Conservation (phyloP, 2,113 vertebrate species). For the Scortum barcoo region DNA sequence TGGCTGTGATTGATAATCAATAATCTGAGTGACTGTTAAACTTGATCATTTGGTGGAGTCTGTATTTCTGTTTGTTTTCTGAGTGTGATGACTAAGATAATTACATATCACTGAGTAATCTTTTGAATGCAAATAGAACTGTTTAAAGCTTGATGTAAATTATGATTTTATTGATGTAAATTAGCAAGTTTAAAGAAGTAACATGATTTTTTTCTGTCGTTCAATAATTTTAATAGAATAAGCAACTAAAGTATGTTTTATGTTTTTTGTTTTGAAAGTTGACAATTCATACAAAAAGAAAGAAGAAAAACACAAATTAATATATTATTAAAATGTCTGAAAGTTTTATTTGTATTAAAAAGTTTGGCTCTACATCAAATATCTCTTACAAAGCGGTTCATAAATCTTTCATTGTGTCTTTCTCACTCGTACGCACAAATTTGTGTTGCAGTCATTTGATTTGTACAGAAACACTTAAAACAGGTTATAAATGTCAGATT, state of each 20-base stretch:
- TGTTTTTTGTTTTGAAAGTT: too few species aligned
- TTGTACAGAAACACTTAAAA: not conserved
- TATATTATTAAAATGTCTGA: not conserved
- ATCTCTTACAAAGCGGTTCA: slow-evolving; percentile 6
- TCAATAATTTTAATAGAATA: not conserved
- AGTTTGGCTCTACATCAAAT: slow-evolving; percentile 38
- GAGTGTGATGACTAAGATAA: not conserved
- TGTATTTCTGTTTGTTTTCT: not conserved
- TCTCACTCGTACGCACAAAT: not conserved
- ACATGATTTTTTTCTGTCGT: not conserved
- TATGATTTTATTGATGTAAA: too few species aligned
- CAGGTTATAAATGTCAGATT: not conserved
- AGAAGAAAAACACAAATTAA: not conserved
- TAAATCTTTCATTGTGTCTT: not conserved
- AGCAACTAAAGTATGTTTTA: not conserved
- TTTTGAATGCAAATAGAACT: not conserved
- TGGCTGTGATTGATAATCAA: too few species aligned
- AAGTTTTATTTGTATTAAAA: slow-evolving; percentile 70
- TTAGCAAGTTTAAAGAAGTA: not conserved
- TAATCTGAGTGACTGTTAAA: not conserved
- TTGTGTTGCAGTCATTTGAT: not conserved
- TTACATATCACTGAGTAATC: not conserved
- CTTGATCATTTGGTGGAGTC: not conserved
- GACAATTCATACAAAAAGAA: too few species aligned
- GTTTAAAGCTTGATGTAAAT: not conserved